Conservation (phyloP, 2,888 invertebrate genomes). For the Pachliopta kotzebuea region DNA sequence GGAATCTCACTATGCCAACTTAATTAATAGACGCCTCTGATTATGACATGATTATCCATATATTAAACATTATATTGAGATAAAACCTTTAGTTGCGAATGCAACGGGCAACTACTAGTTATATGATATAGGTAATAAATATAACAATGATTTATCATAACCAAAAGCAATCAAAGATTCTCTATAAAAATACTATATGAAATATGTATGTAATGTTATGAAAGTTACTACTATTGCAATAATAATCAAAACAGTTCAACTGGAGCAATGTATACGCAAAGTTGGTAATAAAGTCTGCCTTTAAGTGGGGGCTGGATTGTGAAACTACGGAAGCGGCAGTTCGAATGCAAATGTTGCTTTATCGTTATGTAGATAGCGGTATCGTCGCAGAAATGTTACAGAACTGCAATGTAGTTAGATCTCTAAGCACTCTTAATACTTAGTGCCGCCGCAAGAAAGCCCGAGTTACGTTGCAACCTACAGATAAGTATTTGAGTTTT, state of each 20-base stretch:
- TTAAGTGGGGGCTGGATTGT: conserved; percentile 4
- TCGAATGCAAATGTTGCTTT: conserved; percentile 24
- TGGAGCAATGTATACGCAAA: conserved; percentile 6
- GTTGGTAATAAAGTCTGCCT: conserved; percentile 7
- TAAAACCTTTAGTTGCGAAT: no score
- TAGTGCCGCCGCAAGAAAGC: conserved; percentile 5
- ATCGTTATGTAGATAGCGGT: conserved; percentile 25
- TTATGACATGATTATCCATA: no score
- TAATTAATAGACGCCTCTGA: no score
- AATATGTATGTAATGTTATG: no score
- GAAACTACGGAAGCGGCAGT: conserved; percentile 18
- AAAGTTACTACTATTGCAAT: background rate
- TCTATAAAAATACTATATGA: no score
- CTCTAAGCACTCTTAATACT: conserved; percentile 25
- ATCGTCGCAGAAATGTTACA: conserved; percentile 24
- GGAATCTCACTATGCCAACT: no score
- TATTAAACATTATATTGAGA: no score
- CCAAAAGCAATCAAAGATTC: no score
- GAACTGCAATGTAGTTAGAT: conserved; percentile 21
- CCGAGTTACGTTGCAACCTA: background rate
- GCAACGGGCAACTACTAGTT: no score
- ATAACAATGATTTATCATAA: no score
- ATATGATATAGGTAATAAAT: no score
- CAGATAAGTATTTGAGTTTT: background rate
- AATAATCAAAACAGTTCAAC: conserved; percentile 15